Evolutionary conservation across 2,113 vertebrate genomes (phyloP).

Genomic region (Dascyllus trimaculatus): DNA sequence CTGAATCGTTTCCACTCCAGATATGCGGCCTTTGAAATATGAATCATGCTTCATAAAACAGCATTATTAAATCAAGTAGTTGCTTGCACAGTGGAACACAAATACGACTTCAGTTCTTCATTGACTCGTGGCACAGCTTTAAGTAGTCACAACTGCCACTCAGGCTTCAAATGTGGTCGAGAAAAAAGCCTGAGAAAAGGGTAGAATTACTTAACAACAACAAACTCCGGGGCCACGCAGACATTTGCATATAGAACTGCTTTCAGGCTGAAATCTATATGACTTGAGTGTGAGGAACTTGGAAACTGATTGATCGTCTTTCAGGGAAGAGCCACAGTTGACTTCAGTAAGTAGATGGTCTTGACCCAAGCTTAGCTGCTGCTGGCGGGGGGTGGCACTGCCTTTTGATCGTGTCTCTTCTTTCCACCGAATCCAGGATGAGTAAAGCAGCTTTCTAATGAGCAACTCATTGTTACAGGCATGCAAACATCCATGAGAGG

Average conservation of each 20-base stretch:
- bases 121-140: constrained; percentile 61
- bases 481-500: constrained; percentile 31
- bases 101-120: constrained; percentile 50
- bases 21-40: constrained; percentile 72
- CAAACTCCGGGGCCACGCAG: constrained; percentile 4
- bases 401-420: constrained; percentile 10
- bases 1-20: constrained; percentile 72
- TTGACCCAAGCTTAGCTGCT: constrained; percentile 26
- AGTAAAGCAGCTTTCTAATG: constrained; percentile 34
- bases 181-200: constrained; percentile 25
- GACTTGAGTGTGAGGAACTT: constrained; percentile 1
- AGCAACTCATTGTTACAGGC: constrained; percentile 40
- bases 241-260: constrained; percentile 56
- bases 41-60: constrained; percentile 70
- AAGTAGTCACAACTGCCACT: constrained; percentile 64
- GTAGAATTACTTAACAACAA: constrained; percentile 51
- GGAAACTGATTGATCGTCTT: constrained; percentile 11
- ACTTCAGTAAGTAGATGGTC: neutral
- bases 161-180: constrained; percentile 50
- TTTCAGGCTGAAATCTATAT: constrained; percentile 54
- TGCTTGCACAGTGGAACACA: constrained; percentile 62
- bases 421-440: constrained; percentile 49
- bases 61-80: constrained; percentile 70
- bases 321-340: neutral
- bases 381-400: neutral